phyloP scores from a whole-genome alignment of 2,888 invertebrate species.

The Acrobasis suavella region DNA sequence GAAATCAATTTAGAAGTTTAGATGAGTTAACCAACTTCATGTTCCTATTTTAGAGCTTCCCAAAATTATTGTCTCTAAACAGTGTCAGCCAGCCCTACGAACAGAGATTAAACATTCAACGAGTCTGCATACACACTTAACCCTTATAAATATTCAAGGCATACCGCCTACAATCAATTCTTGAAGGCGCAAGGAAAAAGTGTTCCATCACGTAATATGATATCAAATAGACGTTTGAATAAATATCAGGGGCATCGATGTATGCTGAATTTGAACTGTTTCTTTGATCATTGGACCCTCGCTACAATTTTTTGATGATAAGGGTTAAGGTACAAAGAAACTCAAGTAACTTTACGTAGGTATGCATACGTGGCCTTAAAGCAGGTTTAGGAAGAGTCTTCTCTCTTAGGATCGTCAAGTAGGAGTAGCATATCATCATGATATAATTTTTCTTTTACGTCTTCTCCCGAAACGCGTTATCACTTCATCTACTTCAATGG shows the following conservation, averaged over 20 bases:
- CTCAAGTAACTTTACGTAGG: background rate
- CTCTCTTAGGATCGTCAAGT: no score
- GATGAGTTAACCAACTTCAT: background rate
- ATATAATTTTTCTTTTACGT: no score
- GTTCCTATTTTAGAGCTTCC: background rate
- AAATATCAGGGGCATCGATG: conserved; percentile 53
- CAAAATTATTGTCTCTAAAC: background rate
- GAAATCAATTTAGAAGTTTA: no score
- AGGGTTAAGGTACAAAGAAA: background rate
- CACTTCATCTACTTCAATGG: no score
- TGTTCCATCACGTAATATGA: conserved; percentile 73
- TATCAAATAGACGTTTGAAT: conserved; percentile 71
- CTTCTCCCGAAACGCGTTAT: no score
- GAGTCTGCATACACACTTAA: conserved; percentile 80
- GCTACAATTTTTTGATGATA: background rate
- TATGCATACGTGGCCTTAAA: background rate
- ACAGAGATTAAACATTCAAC: conserved; percentile 80
- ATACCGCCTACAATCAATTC: conserved; percentile 79
- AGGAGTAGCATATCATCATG: no score
- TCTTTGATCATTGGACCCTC: conserved; percentile 1
- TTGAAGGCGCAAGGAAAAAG: conserved; percentile 69
- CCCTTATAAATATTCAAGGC: conserved; percentile 79
- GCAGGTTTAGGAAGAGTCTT: no score
- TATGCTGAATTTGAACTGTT: conserved; percentile 31
- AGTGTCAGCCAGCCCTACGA: conserved; percentile 38